A percentile compares a stretch with the other conserved stretches of the same genome.
These are phyloP conservation scores for Corythornis vintsioides DNA, from an alignment of 2,113 vertebrate genomes.

Conservation along the genomic window DNA sequence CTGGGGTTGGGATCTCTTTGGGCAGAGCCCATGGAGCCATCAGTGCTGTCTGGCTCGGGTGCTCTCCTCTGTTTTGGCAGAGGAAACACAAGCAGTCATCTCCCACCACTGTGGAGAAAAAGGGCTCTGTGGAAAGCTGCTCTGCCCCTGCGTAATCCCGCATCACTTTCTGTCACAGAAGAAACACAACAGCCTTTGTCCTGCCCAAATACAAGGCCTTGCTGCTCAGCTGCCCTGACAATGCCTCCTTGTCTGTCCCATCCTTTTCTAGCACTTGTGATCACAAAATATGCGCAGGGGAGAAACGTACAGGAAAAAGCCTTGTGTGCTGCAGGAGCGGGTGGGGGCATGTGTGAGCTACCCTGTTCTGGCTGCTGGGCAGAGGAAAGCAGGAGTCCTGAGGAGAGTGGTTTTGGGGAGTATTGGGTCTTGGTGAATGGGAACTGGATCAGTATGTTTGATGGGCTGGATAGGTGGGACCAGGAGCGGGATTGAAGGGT, in stretches of 20 bases:
- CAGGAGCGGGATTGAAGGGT: neutral
- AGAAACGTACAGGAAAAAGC: neutral
- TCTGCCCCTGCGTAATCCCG: neutral
- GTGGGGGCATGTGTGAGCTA: neutral
- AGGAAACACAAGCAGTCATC: fast-evolving
- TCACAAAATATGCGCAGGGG: neutral
- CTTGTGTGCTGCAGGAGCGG: fast-evolving
- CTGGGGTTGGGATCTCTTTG: neutral
- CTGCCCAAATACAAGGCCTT: neutral
- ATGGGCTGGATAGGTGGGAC: neutral
- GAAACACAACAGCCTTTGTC: conserved; percentile 75
- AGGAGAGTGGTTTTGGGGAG: neutral
- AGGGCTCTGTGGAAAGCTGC: neutral
- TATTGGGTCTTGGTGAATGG: fast-evolving
- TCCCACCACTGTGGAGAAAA: neutral
- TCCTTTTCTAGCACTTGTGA: conserved; percentile 20
- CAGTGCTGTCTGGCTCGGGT: fast-evolving
- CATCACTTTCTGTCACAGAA: neutral
- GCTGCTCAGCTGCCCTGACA: neutral
- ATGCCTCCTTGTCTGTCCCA: conserved; percentile 30
- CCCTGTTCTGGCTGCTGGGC: neutral
- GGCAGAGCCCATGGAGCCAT: neutral
- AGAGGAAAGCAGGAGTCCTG: neutral
- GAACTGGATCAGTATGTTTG: fast-evolving
- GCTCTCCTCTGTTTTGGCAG: neutral